These are phyloP conservation scores for Adineta ricciae DNA, from an alignment of 2,888 invertebrate genomes.

Conservation along the genomic window DNA sequence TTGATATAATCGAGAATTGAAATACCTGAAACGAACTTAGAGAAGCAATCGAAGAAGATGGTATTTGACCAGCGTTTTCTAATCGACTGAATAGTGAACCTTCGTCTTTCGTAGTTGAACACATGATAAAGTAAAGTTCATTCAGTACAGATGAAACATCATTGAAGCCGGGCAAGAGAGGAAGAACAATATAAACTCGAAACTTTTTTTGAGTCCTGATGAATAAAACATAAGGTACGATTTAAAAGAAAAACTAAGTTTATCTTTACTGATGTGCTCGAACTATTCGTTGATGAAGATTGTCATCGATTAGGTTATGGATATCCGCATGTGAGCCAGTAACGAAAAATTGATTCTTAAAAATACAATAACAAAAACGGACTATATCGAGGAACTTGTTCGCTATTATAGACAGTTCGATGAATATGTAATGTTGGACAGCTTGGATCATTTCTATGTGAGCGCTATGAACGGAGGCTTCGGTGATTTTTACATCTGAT, in stretches of 20 bases:
- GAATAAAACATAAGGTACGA: not conserved
- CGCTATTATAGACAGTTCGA: constrained; percentile 56
- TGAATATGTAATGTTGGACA: constrained; percentile 85
- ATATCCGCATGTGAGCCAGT: not conserved
- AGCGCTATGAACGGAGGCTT: constrained; percentile 84
- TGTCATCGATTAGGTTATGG: not conserved
- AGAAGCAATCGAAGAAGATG: too few species aligned
- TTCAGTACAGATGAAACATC: constrained; percentile 86
- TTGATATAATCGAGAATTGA: constrained; percentile 72
- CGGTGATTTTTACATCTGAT: constrained; percentile 71
- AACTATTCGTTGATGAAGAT: not conserved
- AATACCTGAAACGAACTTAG: not conserved
- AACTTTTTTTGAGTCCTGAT: constrained; percentile 63
- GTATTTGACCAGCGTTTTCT: not conserved
- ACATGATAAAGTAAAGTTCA: constrained; percentile 92
- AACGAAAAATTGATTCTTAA: constrained; percentile 81
- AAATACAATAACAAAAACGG: not conserved
- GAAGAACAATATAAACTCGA: constrained; percentile 81
- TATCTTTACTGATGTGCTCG: not conserved
- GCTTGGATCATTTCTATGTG: constrained; percentile 80
- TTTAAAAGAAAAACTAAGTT: too few species aligned
- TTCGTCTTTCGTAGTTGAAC: constrained; percentile 80
- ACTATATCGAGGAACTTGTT: not conserved
- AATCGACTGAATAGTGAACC: constrained; percentile 56
- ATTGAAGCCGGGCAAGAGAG: constrained; percentile 83